A percentile compares a stretch with the other conserved stretches of the same genome.
Evolutionary conservation across 1,140 invertebrate genomes (phyloP).

Genomic region (Drosophila sp.): DNA sequence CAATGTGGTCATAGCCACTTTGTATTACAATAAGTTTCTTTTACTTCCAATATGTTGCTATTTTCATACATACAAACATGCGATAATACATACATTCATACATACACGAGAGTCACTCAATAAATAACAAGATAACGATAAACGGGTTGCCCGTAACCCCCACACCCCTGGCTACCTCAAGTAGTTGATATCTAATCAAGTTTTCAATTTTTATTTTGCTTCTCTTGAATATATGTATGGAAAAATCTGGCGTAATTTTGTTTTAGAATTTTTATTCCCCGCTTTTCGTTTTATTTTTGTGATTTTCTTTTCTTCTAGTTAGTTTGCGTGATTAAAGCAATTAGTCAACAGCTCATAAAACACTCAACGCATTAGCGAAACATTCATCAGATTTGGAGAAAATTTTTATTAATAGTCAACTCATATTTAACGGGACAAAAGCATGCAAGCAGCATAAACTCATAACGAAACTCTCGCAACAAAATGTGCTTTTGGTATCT

Average conservation of each 20-base stretch:
- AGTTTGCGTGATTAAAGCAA: slow-evolving; percentile 9
- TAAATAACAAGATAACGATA: neutral
- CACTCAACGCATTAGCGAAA: slow-evolving; percentile 13
- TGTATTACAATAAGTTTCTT: slow-evolving; percentile 56
- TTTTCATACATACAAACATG: slow-evolving; percentile 6
- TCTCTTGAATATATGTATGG: too few relatives aligned
- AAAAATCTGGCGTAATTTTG: neutral
- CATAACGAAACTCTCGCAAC: neutral
- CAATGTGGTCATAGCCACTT: slow-evolving; percentile 70
- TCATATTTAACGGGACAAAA: neutral
- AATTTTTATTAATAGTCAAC: slow-evolving; percentile 10
- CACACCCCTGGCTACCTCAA: too few relatives aligned
- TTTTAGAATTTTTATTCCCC: neutral
- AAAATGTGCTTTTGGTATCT: neutral
- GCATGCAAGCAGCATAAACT: neutral
- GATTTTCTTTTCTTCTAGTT: neutral
- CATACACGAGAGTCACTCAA: slow-evolving; percentile 9
- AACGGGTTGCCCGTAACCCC: too few relatives aligned
- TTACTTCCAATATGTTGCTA: slow-evolving; percentile 14
- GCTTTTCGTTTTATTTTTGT: neutral
- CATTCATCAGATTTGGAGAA: slow-evolving; percentile 2
- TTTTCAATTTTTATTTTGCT: too few relatives aligned
- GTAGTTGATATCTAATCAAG: too few relatives aligned
- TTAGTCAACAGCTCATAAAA: slow-evolving; percentile 11
- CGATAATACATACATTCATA: neutral